Evolutionary conservation across 2,797 vertebrate genomes (phyloP), one percentile per base, ranked within the genome.

Genomic region (Myripristis murdjan): DNA sequence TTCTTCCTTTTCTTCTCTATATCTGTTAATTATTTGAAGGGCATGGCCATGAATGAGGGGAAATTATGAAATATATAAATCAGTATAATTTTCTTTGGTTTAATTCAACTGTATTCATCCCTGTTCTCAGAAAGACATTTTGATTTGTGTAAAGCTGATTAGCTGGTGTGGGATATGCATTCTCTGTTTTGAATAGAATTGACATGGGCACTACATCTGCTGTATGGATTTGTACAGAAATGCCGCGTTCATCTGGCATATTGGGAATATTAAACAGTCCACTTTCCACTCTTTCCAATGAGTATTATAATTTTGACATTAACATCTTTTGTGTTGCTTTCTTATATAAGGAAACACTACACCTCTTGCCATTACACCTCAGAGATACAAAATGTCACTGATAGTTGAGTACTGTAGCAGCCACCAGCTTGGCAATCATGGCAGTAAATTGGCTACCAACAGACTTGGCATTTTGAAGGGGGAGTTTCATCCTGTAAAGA

Each of bases 391-490:
- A 33, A 62, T 62, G 28, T 26, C 28, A 15, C 23, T 26, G 57
- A 11, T 26, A 44, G 39, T 44, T n/a, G 39, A 59, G 10, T 52
- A 26, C 35, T 14, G n/a, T 33, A 44, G 24, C 44, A 33, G 15
- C n/a, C 12, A 35, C 55, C n/a, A 23, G 22, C 22, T 26, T 70
- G 6, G 18, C 20, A 48, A 28, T 73, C 12, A 8, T 11, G 15
- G 28, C 41, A 37, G 24, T 41, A 66, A 31, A 67, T 58, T 41
- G 15, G 35, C 54, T 44, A 16, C 51, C 43, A 69, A 43, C 26
- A 11, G 1, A 24, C 44, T 65, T 70, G 22, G 49, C 58, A 46
- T 44, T 23, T 54, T 54, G 2, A 1, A 20, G n/a, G 12, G 12
- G 6, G 41, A 35, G 12, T 20, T 46, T 66, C 52, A 5, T 37